Evolutionary conservation across 2,113 vertebrate species (phyloP).

Genomic region (Ctenomys sociabilis): DNA sequence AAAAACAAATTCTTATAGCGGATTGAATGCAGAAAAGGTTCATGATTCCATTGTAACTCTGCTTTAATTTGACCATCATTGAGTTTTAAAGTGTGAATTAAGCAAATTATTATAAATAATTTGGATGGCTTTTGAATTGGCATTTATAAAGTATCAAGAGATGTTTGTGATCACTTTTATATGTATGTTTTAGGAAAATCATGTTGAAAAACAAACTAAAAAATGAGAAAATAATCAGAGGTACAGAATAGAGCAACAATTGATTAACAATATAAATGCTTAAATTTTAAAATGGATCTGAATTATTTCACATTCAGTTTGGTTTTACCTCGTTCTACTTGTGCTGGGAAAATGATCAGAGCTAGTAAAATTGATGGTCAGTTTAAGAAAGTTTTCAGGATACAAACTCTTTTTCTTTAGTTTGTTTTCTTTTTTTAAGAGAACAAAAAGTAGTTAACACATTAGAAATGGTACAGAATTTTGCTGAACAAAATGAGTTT

Average conservation of each 20-base stretch:
- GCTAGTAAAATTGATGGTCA: background rate
- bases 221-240: background rate
- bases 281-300: background rate
- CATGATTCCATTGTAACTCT: background rate
- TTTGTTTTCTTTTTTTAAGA: background rate
- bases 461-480: too few relatives aligned
- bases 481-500: background rate
- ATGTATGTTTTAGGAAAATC: background rate
- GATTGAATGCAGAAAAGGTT: background rate
- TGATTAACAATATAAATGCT: background rate
- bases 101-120: background rate
- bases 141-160: background rate
- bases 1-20: background rate
- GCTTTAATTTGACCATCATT: background rate
- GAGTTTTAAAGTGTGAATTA: slow-evolving; percentile 16
- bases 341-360: background rate
- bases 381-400: background rate
- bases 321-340: background rate
- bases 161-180: background rate
- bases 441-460: too few relatives aligned
- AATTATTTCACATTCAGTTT: background rate
- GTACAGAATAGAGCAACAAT: background rate
- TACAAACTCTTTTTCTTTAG: background rate
- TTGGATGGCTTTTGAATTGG: background rate
- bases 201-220: background rate